Percentiles rank a stretch among this genome's conserved stretches.
Evolutionary conservation across 2,797 vertebrate species (phyloP).

Genomic region (Oreortyx pictus): DNA sequence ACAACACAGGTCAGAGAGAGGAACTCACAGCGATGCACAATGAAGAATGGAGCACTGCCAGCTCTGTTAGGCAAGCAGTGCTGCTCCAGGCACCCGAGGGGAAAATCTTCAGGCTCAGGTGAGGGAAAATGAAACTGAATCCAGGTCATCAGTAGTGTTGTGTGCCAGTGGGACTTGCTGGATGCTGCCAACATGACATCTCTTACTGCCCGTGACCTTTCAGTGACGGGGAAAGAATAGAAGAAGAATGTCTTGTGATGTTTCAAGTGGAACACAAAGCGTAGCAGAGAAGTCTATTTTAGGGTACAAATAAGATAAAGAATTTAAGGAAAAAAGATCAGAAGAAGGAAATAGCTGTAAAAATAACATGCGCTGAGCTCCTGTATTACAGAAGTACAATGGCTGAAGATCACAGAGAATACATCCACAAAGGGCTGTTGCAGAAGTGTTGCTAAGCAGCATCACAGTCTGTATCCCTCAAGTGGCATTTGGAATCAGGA

Average conservation of each 20-base stretch:
- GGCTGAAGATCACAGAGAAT: background rate
- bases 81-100: background rate
- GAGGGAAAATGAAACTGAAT: background rate
- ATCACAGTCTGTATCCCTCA: background rate
- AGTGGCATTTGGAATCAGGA: background rate
- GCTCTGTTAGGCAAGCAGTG: background rate
- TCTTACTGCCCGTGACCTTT: background rate
- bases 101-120: background rate
- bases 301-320: background rate
- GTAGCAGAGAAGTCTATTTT: background rate
- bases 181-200: background rate
- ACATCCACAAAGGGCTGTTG: background rate
- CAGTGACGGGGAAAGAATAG: background rate
- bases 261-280: background rate
- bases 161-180: background rate
- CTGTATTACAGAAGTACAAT: background rate
- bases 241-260: background rate
- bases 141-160: background rate
- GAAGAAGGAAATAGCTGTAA: background rate
- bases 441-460: constrained; percentile 25
- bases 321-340: background rate
- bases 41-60: background rate
- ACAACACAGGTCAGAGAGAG: fast-evolving
- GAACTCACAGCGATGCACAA: background rate
- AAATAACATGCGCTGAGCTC: background rate